Percentiles rank a stretch among this genome's conserved stretches.
Conservation (phyloP, 2,888 invertebrate species). For the Tiliacea citrago region DNA sequence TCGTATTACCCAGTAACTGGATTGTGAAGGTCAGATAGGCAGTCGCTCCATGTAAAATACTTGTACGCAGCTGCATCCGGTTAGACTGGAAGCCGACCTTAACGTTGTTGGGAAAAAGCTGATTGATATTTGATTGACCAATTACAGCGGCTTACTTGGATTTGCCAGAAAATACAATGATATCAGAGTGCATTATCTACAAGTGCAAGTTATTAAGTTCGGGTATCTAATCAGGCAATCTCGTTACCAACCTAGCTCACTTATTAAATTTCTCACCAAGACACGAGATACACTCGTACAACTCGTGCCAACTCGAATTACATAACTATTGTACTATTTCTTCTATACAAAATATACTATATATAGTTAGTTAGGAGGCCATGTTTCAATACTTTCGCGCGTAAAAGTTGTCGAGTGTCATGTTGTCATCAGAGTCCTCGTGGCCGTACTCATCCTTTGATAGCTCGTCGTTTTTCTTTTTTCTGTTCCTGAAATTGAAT, state of each 20-base stretch:
- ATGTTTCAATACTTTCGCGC: slow-evolving; percentile 45
- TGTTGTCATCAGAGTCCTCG: slow-evolving; percentile 64
- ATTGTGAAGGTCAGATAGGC: not conserved
- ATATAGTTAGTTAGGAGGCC: not conserved
- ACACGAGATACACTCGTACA: not conserved
- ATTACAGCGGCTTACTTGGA: not conserved
- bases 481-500: slow-evolving; percentile 62
- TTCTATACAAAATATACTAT: slow-evolving; percentile 3
- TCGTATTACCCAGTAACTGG: not conserved
- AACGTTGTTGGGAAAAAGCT: not conserved
- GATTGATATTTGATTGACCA: not conserved
- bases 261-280: not conserved
- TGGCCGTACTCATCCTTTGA: slow-evolving; percentile 62
- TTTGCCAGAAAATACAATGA: not conserved
- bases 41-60: not conserved
- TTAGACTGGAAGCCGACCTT: not conserved
- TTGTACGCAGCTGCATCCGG: not conserved
- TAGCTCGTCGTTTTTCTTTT: slow-evolving; percentile 64
- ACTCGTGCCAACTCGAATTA: not conserved
- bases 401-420: slow-evolving; percentile 61
- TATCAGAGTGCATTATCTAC: not conserved
- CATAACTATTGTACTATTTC: slow-evolving; percentile 38
- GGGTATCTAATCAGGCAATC: not conserved
- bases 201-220: not conserved
- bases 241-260: not conserved